Evolutionary conservation across 2,113 vertebrate genomes (phyloP), one percentile per base, ranked within the genome.

Genomic region (Verasper variegatus): DNA sequence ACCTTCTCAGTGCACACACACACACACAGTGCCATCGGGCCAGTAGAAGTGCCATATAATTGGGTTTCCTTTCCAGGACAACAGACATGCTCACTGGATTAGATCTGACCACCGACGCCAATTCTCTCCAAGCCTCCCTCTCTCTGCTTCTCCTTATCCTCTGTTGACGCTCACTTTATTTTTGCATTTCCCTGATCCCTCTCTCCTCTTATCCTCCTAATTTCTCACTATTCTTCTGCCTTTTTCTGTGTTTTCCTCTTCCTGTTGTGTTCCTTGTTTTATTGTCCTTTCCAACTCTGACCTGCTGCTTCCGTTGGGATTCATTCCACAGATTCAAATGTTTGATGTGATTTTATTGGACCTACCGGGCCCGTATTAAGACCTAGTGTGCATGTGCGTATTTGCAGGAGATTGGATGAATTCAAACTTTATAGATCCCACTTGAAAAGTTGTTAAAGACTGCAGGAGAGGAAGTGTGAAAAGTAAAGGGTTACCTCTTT

Each of bases 31-130:
- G 80, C 88, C 88, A 91, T 84, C 69, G 68, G 86, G 81, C 82
- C 87, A 89, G 90, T 92, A 91, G 91, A 93, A 92, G 92, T 94
- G 92, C 88, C 90, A 88, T 90, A 90, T 95, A 93, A 95, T 95
- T 94, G 93, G 90, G 92, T 94, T 95, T 94, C 91, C 91, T 94
- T 92, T 95, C 92, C 92, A 93, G 90, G 91, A 94, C 94, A 93
- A 92, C 89, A 91, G 93, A 91, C 93, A 91, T 90, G 86, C 90
- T 88, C 88, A 87, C 81, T 91, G 90, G 88, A 92, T 91, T 89
- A 90, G 85, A 91, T 91, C 90, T 89, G 86, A 88, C 85, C 86
- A 85, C 67, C 76, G 86, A 89, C 90, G 85, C 88, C 88, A 87
- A 86, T 89, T 89, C 81, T 83, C 82, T 88, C 86, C 82, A 82